Percentiles rank a stretch among this genome's conserved stretches.
phyloP scores from a whole-genome alignment of 92 coral and sea anemone species.

The Palythoa caribaeorum region DNA sequence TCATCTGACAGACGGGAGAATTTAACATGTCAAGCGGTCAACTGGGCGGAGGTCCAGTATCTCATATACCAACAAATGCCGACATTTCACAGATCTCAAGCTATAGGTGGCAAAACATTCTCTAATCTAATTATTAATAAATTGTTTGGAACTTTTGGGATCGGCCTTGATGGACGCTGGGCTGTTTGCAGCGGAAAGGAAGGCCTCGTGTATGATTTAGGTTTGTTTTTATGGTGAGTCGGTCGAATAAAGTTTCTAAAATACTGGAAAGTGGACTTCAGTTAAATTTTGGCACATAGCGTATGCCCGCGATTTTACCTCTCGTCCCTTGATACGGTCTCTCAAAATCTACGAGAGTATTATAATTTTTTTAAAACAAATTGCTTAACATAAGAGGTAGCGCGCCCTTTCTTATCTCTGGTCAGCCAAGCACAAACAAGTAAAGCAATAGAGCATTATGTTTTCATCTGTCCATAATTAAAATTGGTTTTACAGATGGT shows the following conservation, averaged over 20 bases:
- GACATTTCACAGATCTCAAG: constrained; percentile 52
- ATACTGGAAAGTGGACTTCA: not conserved
- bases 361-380: not conserved
- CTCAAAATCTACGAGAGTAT: not conserved
- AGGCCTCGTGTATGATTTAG: not conserved
- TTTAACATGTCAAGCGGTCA: constrained; percentile 50
- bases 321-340: not conserved
- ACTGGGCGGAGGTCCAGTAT: constrained; percentile 33
- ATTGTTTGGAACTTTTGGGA: constrained; percentile 35
- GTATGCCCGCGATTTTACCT: not conserved
- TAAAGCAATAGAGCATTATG: not conserved
- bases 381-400: not conserved
- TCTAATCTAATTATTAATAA: constrained; percentile 35
- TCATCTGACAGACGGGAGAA: constrained; percentile 65
- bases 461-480: not conserved
- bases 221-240: not conserved
- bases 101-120: constrained; percentile 47
- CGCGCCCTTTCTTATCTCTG: constrained; percentile 28
- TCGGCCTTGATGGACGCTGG: constrained; percentile 3
- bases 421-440: not conserved
- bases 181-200: constrained; percentile 29
- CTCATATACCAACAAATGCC: constrained; percentile 37
- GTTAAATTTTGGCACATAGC: not conserved
- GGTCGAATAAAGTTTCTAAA: not conserved
- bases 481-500: constrained; percentile 12